Evolutionary conservation across 2,113 vertebrate species (phyloP).

Genomic region (Heterocephalus glaber): DNA sequence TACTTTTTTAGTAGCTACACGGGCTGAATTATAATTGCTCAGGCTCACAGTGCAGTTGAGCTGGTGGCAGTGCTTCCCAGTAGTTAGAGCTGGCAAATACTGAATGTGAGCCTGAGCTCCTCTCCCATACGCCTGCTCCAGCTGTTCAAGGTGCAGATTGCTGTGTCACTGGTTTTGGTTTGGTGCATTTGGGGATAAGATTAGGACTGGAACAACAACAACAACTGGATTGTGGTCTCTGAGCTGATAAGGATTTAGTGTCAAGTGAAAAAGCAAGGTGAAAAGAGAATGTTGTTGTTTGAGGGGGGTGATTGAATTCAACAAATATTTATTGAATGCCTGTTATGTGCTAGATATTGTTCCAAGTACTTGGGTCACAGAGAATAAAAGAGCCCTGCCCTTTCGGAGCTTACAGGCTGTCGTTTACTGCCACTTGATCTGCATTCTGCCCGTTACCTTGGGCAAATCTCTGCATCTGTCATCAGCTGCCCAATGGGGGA

Average conservation of each 20-base stretch:
- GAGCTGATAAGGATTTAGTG: neutral
- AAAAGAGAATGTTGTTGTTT: too few species aligned
- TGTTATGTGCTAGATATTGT: too few species aligned
- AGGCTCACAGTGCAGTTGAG: neutral
- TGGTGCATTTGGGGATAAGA: neutral
- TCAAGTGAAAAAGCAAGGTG: neutral
- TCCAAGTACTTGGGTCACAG: too few species aligned
- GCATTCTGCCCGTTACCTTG: too few species aligned
- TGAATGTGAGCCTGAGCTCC: neutral
- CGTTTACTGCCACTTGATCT: too few species aligned
- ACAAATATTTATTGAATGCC: too few species aligned
- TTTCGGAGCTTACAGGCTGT: too few species aligned
- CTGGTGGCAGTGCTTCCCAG: neutral
- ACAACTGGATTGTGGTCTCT: constrained; percentile 14
- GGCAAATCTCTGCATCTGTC: too few species aligned
- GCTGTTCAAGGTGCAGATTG: neutral
- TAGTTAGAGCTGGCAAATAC: neutral
- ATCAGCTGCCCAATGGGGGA: too few species aligned
- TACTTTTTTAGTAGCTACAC: constrained; percentile 35
- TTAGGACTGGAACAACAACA: neutral
- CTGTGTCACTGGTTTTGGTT: neutral
- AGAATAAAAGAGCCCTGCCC: too few species aligned
- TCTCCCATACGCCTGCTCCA: too few species aligned
- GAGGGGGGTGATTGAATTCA: too few species aligned
- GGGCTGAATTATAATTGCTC: neutral